Base-by-base conservation (phyloP, 2,113 vertebrate genomes). In the Trichechus manatus region DNA sequence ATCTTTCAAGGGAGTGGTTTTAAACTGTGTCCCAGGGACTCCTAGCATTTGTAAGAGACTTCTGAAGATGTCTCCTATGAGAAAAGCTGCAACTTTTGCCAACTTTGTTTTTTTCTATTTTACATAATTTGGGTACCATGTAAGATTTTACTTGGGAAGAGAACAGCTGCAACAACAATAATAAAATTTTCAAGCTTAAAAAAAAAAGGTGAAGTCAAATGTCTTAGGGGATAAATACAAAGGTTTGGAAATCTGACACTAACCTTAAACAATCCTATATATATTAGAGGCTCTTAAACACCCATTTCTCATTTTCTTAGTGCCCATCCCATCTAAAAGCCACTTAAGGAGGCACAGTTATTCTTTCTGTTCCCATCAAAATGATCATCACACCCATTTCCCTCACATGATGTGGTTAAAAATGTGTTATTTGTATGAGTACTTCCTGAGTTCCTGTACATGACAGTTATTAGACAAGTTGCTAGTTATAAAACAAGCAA, bases 91-190 rank as follows among this genome's bases (percentile, higher is more conserved):
- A 87, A 19, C 68, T 72, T 72, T 77, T 63, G 44, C 33, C 50
- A 94, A 74, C 20, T 94, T 80, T 84, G 4, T 47, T 95, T 87
- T 94, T 68, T 56, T n/a, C 59, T 86, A 22, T 72, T 86, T 95
- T 81, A n/a, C 64, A 31, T 85, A 78, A 92, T 6, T 78, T 66
- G 9, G 14, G 3, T 70, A 94, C 39, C 42, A 95, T 83, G 7
- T 90, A 80, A 93, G 9, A 72, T 77, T 89, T 88, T 50, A 36
- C 27, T 70, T 66, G 66, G 83, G 5, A 90, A 93, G 93, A 64
- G 10, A 92, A 25, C 3, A 90, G 23, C 47, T 10, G 59, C n/a
- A 75, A 44, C 3, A 66, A 42, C 50, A 84, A 81, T 17, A 91
- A 44, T 15, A 47, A 75, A 83, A 27, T 87, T 72, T 72, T 78